Percentiles rank a stretch among this genome's conserved stretches.
phyloP scores from a whole-genome alignment of 2,888 invertebrate genomes.

The Nomada ruficornis region DNA sequence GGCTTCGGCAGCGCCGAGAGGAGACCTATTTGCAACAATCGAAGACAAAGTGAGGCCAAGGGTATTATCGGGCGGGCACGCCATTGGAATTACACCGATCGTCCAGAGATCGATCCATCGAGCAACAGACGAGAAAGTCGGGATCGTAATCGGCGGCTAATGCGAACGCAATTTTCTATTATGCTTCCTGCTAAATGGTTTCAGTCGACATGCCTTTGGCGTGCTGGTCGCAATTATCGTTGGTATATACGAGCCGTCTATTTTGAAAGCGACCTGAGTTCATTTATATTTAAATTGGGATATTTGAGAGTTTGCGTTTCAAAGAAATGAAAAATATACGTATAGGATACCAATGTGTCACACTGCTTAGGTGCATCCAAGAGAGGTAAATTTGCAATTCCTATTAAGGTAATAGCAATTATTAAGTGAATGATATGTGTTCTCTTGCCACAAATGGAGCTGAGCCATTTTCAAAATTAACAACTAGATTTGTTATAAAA shows the following conservation, averaged over 20 bases:
- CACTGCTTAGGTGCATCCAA: too few species aligned
- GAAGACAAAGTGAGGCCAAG: constrained; percentile 69
- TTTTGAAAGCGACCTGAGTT: background rate
- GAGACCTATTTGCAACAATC: constrained; percentile 81
- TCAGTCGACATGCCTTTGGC: constrained; percentile 26
- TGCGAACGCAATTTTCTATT: constrained; percentile 31
- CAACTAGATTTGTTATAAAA: too few species aligned
- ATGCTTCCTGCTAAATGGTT: constrained; percentile 24
- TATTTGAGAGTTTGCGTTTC: too few species aligned
- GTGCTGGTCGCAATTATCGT: constrained; percentile 46
- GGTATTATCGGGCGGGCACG: constrained; percentile 41
- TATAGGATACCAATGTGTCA: too few species aligned
- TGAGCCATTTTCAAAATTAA: too few species aligned
- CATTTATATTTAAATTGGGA: too few species aligned
- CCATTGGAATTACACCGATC: constrained; percentile 44
- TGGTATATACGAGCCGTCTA: constrained; percentile 35
- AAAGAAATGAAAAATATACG: too few species aligned
- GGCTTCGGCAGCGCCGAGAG: constrained; percentile 80
- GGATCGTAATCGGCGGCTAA: constrained; percentile 40
- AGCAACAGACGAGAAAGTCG: constrained; percentile 17
- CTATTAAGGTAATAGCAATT: too few species aligned
- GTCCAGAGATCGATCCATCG: constrained; percentile 53
- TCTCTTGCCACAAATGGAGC: too few species aligned
- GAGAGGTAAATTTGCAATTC: too few species aligned
- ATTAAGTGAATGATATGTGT: too few species aligned